phyloP scores from a whole-genome alignment of 2,797 vertebrate genomes.

The Sternotherus odoratus region DNA sequence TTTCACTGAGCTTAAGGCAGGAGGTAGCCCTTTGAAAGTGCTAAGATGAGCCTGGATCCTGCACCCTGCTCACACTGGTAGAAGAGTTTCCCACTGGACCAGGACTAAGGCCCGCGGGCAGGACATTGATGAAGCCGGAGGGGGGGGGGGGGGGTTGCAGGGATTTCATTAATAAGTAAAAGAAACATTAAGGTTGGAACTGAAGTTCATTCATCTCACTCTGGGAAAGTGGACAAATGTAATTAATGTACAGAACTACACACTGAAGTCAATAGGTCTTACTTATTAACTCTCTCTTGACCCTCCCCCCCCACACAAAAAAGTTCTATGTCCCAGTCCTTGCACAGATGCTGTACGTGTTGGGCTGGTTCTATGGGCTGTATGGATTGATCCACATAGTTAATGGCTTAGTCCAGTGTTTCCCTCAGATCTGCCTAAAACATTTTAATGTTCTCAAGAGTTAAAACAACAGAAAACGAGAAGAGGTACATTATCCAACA shows the following conservation, averaged over 20 bases:
- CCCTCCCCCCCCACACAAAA: too few relatives aligned
- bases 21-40: not conserved
- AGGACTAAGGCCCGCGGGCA: not conserved
- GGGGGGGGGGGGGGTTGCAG: too few relatives aligned
- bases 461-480: not conserved
- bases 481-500: constrained; percentile 8
- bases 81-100: not conserved
- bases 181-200: not conserved
- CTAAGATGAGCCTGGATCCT: not conserved
- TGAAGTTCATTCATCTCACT: not conserved
- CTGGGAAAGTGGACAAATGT: not conserved
- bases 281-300: not conserved
- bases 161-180: not conserved
- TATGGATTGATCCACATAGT: not conserved
- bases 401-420: not conserved
- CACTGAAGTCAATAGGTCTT: not conserved
- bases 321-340: not conserved
- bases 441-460: not conserved
- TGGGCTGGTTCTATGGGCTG: not conserved
- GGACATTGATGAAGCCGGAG: not conserved
- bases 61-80: not conserved
- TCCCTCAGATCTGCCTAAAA: not conserved
- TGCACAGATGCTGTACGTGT: not conserved
- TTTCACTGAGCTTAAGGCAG: not conserved
- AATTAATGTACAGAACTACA: not conserved